These are phyloP conservation scores for Spinus pinus DNA, from an alignment of 2,797 vertebrate genomes.

Conservation along the genomic window DNA sequence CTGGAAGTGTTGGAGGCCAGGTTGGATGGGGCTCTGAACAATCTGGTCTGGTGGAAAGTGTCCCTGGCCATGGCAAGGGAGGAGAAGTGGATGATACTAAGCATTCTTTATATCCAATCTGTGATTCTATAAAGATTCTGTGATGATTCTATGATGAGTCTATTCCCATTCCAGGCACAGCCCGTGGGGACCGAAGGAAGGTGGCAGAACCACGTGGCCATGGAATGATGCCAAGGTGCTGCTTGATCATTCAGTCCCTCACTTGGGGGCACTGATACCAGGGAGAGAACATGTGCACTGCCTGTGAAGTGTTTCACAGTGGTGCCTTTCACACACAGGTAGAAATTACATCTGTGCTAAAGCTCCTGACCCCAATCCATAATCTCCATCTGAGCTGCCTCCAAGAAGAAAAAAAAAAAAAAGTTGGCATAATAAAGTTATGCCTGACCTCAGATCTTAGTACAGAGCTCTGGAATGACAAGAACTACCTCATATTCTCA, in stretches of 20 bases:
- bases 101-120: background rate
- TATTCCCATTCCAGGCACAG: background rate
- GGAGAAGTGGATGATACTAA: background rate
- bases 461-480: background rate
- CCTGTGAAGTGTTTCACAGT: background rate
- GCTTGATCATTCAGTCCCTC: background rate
- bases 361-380: background rate
- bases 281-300: fast-evolving
- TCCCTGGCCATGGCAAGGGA: fast-evolving
- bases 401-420: background rate
- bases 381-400: background rate
- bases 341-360: background rate
- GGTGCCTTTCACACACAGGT: background rate
- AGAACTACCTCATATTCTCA: background rate
- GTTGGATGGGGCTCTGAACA: background rate
- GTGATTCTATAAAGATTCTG: fast-evolving
- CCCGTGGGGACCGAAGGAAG: background rate
- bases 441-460: background rate
- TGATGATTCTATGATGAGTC: background rate
- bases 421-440: background rate
- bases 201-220: fast-evolving
- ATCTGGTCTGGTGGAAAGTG: fast-evolving
- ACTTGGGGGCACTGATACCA: too few relatives aligned
- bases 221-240: background rate
- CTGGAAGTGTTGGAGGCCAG: background rate